Evolutionary conservation across 2,113 vertebrate species (phyloP).

Genomic region (Astatotilapia flaviijosephi): DNA sequence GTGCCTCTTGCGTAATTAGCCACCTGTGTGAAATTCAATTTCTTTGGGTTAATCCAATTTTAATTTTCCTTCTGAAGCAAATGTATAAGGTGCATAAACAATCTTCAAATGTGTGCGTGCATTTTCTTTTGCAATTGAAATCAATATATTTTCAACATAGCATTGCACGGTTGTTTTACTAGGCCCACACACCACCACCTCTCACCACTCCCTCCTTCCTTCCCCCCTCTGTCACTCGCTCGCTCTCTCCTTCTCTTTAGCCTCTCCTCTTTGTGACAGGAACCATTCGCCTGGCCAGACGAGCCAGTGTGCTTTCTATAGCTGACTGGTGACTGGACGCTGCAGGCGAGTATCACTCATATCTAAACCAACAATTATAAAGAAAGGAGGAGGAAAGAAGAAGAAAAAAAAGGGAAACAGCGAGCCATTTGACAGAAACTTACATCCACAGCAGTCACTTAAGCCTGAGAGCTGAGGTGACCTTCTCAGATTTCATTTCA

Average conservation of each 20-base stretch:
- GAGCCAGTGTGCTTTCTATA: background rate
- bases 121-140: background rate
- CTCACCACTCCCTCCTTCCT: background rate
- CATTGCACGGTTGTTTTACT: background rate
- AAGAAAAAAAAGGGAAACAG: background rate
- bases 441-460: conserved; percentile 36
- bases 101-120: background rate
- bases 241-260: background rate
- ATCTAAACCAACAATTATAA: background rate
- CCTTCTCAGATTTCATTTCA: conserved; percentile 62
- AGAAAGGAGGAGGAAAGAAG: background rate
- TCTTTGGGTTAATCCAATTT: conserved; percentile 28
- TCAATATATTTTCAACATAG: background rate
- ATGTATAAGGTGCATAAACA: background rate
- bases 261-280: conserved; percentile 13
- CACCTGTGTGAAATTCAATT: conserved; percentile 37
- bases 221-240: background rate
- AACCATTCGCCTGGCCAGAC: conserved; percentile 12
- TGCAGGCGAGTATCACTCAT: conserved; percentile 13
- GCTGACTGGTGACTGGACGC: background rate
- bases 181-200: conserved; percentile 12
- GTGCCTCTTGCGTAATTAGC: conserved; percentile 20
- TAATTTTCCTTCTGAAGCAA: conserved; percentile 23
- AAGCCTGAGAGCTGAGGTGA: conserved; percentile 48
- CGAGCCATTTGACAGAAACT: background rate